A percentile compares a stretch with the other conserved stretches of the same genome.
Evolutionary conservation across 92 coral and sea anemone genomes (phyloP).

Genomic region (Parazoanthus swiftii): DNA sequence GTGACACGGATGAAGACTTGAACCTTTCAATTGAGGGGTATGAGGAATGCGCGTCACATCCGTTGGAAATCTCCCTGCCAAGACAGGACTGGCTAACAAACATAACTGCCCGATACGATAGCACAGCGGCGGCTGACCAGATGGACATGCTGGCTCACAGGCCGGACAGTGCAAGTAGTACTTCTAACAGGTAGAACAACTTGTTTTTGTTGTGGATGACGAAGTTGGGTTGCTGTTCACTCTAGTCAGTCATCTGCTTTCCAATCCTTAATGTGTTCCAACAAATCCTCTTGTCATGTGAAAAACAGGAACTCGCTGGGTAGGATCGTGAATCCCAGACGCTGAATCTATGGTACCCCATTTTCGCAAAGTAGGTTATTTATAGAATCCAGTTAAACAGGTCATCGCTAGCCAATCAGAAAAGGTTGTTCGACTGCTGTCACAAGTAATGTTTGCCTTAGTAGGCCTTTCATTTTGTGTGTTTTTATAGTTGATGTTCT

Average conservation of each 20-base stretch:
- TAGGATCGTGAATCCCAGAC: no score
- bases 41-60: slow-evolving; percentile 69
- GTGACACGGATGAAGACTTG: slow-evolving; percentile 78
- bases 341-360: no score
- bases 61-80: slow-evolving; percentile 73
- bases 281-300: background rate
- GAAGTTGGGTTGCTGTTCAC: background rate
- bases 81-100: slow-evolving; percentile 73
- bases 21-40: slow-evolving; percentile 45
- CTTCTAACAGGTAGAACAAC: background rate
- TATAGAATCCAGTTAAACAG: no score
- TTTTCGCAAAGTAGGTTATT: no score
- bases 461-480: no score
- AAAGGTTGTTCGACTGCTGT: no score
- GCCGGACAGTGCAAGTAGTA: slow-evolving; percentile 28
- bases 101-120: slow-evolving; percentile 52
- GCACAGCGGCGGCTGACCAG: background rate
- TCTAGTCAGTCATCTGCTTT: no score
- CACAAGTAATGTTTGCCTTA: no score
- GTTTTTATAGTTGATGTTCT: no score
- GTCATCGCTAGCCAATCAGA: no score
- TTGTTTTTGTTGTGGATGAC: background rate
- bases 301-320: no score
- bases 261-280: no score
- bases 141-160: background rate